Base-by-base conservation (phyloP, 2,888 invertebrate genomes). In the Drosophila testacea region DNA sequence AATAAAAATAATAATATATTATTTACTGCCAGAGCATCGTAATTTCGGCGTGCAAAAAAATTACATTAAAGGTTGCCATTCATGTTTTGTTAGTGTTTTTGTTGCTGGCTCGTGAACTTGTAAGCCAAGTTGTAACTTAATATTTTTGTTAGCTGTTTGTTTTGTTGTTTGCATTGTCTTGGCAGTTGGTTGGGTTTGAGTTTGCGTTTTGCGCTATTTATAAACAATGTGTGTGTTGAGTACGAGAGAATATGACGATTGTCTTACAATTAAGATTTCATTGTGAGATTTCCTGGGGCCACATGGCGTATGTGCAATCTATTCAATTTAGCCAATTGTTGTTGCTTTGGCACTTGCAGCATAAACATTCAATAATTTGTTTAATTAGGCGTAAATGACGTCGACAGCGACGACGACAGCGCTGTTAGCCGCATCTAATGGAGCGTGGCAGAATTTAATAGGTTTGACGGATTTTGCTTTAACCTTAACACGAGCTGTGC, bases 361-460 rank as follows among this genome's bases (percentile, higher is more conserved):
- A 81, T 76, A 82, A 82, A 75, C 73, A 79, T 77, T 73, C 79
- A 83, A 81, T 86, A 88, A 88, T 89, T 88, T 88, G 87, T 80
- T 88, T 89, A 88, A 88, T 88, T 88, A 86, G 88, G 84, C 88
- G 89, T 88, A 81, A 83, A 88, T 78, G 79, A 77, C 67, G 81
- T 77, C 61, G 74, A 72, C 82, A 65, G 69, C 76, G 69, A 54
- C 34, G 70, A 32, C 11, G 6, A 55, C 77, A 46, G 72, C 77
- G 66, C 69, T 50, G 79, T 39, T 2, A 38, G 73, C 65, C 69
- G 73, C 70, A 69, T 75, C 84, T 85, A 85, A 85, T 85, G 85
- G 82, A 84, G 85, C 87, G 79, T 85, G 70, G 72, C 84, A 67
- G 84, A 83, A 82, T 81, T 83, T 79, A 83, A 84, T 86, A 67